These are phyloP conservation scores for Andrena bucephala DNA, from an alignment of 2,888 invertebrate genomes.

Conservation along the genomic window DNA sequence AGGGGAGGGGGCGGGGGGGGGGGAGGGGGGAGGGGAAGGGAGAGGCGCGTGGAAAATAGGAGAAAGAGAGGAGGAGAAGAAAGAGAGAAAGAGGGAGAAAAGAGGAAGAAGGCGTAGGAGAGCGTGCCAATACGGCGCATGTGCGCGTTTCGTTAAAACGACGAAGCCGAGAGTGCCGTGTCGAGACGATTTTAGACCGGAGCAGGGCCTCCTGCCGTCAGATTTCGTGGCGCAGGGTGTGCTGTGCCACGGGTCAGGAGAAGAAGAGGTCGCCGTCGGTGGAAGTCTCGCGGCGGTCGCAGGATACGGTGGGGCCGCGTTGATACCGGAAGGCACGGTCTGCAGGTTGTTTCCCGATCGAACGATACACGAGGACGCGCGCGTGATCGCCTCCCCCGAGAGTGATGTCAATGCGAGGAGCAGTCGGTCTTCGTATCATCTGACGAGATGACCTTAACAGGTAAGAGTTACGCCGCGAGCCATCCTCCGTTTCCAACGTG, in stretches of 20 bases:
- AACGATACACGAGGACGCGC: conserved; percentile 26
- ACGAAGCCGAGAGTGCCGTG: conserved; percentile 71
- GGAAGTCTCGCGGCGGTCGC: conserved; percentile 43
- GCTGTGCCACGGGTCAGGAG: conserved; percentile 70
- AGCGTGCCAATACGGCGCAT: conserved; percentile 71
- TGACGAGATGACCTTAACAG: conserved; percentile 83
- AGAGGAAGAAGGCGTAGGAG: conserved; percentile 43
- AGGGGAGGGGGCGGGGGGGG: conserved; percentile 6
- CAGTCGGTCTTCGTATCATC: conserved; percentile 72
- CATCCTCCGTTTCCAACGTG: not conserved
- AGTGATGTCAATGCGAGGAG: conserved; percentile 79
- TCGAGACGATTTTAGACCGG: conserved; percentile 83
- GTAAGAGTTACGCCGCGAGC: conserved; percentile 69
- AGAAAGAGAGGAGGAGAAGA: conserved; percentile 39
- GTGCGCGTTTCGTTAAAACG: conserved; percentile 76
- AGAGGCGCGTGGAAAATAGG: conserved; percentile 25
- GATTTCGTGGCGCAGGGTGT: conserved; percentile 79
- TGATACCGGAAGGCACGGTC: conserved; percentile 44
- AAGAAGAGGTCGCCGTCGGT: conserved; percentile 60
- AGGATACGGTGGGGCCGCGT: conserved; percentile 34
- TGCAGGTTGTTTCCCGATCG: conserved; percentile 44
- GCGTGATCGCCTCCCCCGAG: conserved; percentile 19
- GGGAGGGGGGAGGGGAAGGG: conserved; percentile 23
- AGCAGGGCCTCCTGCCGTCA: conserved; percentile 80
- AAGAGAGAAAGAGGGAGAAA: conserved; percentile 35